These are phyloP conservation scores for Lagorchestes hirsutus DNA, from an alignment of 2,797 vertebrate species.

Conservation along the genomic window DNA sequence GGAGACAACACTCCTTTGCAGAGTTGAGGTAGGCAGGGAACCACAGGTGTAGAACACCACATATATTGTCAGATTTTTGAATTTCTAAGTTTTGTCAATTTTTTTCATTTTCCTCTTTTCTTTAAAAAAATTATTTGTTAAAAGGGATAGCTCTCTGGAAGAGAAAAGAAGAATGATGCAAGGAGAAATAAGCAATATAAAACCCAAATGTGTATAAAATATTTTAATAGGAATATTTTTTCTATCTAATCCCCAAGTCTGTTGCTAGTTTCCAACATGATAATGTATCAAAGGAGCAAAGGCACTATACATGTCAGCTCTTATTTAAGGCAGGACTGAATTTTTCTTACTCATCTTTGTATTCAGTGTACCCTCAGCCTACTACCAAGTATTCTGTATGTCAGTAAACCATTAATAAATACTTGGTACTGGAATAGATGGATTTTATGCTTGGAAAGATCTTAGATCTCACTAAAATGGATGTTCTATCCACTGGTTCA, in stretches of 20 bases:
- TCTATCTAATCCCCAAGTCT: background rate
- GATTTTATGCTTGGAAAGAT: background rate
- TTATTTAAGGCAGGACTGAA: background rate
- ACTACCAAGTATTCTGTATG: background rate
- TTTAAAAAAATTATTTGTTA: background rate
- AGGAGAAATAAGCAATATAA: background rate
- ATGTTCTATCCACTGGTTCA: background rate
- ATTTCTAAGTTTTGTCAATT: background rate
- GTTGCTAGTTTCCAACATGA: background rate
- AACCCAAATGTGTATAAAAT: background rate
- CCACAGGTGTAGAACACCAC: background rate
- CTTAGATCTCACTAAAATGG: background rate
- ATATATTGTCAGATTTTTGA: background rate
- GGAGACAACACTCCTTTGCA: background rate
- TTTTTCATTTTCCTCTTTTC: background rate
- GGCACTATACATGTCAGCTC: background rate
- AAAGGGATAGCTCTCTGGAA: background rate
- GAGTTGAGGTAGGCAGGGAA: background rate
- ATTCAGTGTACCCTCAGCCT: background rate
- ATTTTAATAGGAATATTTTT: background rate
- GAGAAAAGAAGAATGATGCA: background rate
- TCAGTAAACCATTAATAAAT: background rate
- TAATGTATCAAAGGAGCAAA: background rate
- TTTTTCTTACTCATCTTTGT: background rate
- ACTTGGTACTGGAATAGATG: background rate